Conservation (phyloP, 2,113 vertebrate genomes). For the Phyllostomus discolor region DNA sequence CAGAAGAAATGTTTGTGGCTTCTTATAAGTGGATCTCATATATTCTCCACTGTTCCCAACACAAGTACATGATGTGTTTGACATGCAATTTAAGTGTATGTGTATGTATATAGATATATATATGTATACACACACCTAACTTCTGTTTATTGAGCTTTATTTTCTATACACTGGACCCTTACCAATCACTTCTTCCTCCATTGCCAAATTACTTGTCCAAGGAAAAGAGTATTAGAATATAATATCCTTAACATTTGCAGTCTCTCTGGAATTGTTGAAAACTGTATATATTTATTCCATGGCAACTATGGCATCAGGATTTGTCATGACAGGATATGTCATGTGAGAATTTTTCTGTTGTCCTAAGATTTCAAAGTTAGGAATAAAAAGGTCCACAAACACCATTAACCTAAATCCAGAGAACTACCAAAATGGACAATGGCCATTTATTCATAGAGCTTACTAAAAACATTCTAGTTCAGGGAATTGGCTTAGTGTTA, state of each 20-base stretch:
- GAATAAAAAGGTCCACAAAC: neutral
- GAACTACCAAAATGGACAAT: neutral
- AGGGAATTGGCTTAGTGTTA: neutral
- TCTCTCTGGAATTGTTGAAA: neutral
- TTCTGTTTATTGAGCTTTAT: neutral
- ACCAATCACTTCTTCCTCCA: neutral
- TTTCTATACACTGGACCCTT: neutral
- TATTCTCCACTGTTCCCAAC: neutral
- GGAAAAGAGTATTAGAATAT: neutral
- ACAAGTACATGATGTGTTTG: neutral
- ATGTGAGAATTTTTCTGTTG: neutral
- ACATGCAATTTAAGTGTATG: neutral
- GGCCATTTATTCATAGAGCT: neutral
- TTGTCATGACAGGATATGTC: neutral
- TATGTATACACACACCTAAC: neutral
- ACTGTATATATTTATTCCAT: neutral
- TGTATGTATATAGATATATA: neutral
- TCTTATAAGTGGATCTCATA: neutral
- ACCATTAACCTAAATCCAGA: neutral
- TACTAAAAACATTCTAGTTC: neutral
- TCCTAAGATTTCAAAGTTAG: neutral
- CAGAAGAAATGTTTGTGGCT: neutral
- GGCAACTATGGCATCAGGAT: neutral
- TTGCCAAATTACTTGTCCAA: neutral
- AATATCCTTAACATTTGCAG: neutral